phyloP scores from a whole-genome alignment of 2,797 vertebrate species.

The Pteropus rufus region DNA sequence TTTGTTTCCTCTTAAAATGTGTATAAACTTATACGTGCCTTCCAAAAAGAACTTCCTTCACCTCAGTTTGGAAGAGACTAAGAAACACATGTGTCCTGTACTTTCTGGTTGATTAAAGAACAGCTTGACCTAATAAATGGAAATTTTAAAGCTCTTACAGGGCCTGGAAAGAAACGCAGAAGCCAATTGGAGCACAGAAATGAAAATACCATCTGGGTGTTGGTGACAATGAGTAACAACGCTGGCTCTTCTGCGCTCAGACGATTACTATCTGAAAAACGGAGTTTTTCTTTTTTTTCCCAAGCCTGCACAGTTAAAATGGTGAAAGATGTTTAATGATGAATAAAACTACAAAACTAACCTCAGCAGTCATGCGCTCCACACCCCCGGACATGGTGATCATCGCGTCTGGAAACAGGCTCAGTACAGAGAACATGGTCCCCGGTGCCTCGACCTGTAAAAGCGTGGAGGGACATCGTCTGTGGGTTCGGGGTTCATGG shows the following conservation, averaged over 20 bases:
- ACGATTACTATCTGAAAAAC: not conserved
- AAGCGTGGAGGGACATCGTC: rapidly evolving
- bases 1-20: not conserved
- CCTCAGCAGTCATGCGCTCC: rapidly evolving
- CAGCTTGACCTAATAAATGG: not conserved
- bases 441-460: no score
- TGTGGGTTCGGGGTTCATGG: rapidly evolving
- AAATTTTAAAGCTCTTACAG: not conserved
- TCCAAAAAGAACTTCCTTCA: not conserved
- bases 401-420: not conserved
- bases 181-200: not conserved
- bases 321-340: not conserved
- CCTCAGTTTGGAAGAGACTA: not conserved
- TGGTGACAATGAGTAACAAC: not conserved
- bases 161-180: not conserved
- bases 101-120: not conserved
- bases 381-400: rapidly evolving
- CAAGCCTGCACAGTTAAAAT: not conserved
- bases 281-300: not conserved
- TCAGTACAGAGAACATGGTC: rapidly evolving
- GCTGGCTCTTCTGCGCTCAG: not conserved
- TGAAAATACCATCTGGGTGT: constrained; percentile 33
- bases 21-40: not conserved
- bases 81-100: not conserved
- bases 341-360: not conserved